Evolutionary conservation across 2,888 invertebrate species (phyloP), one percentile per base, ranked within the genome.

Genomic region (Chrysolina oricalcia): DNA sequence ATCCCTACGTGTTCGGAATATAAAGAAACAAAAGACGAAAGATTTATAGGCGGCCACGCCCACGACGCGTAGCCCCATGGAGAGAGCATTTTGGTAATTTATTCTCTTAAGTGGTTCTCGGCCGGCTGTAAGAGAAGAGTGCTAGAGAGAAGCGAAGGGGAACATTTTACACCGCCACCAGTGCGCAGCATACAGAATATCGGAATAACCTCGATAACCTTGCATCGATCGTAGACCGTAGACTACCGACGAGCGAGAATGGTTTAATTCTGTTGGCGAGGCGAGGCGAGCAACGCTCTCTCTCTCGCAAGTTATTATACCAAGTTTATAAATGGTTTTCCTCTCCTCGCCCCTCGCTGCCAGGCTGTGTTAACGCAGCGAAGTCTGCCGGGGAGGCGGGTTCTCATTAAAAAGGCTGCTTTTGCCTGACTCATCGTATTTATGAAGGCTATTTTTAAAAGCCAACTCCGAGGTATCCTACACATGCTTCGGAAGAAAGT

Each of bases 401-500:
- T 72, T 78, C 76, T 72, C 72, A 63, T 78, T 76, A 67, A 78
- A 78, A 78, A 78, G 72, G 74, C 78, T 73, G 75, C 62, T 71
- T 72, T 72, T 71, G 77, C 76, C 78, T 76, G 78, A 78, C 72
- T 76, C 78, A 78, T 76, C 73, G 70, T 53, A 76, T 76, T 78
- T 74, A 74, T 72, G 64, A 75, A 78, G 76, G 76, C 78, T 78
- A 78, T 78, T 78, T 78, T 76, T 76, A 78, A 74, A 35, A 77
- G 74, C 74, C 69, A 72, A 70, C 78, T 78, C 70, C 66, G 71
- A 72, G 72, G 70, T 78, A 76, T 73, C 70, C 65, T 74, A 78
- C 75, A 78, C 78, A 76, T 76, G 78, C 76, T 73, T 71, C 68
- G 77, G 79, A 78, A 80, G 76, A 59, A 76, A 80, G 72, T 80